Evolutionary conservation across 2,888 invertebrate species (phyloP).

Genomic region (Molorchus minor): DNA sequence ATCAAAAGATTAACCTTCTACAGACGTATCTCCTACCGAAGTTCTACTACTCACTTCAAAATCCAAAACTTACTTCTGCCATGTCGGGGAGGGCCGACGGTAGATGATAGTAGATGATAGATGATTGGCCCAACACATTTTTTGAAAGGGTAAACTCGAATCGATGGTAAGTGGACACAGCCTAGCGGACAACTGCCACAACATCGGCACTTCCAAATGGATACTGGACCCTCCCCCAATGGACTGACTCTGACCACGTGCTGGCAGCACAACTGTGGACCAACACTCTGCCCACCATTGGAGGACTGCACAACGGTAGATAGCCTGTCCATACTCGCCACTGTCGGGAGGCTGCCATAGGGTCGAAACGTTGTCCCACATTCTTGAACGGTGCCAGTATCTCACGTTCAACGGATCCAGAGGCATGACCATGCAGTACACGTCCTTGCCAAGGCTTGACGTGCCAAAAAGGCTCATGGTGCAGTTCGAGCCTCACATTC

Average conservation of each 20-base stretch:
- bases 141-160: not conserved
- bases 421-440: constrained; percentile 28
- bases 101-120: too few relatives aligned
- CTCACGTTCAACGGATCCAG: constrained; percentile 19
- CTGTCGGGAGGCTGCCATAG: constrained; percentile 21
- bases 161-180: constrained; percentile 9
- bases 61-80: too few relatives aligned
- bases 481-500: constrained; percentile 42
- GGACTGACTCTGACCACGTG: constrained; percentile 30
- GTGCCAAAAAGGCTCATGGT: constrained; percentile 5
- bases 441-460: constrained; percentile 14
- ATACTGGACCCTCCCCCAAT: too few relatives aligned
- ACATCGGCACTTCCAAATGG: constrained; percentile 11
- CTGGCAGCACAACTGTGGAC: constrained; percentile 28
- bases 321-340: not conserved
- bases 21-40: not conserved
- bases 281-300: constrained; percentile 30
- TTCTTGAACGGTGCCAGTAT: constrained; percentile 33
- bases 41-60: not conserved
- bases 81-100: too few relatives aligned
- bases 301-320: constrained; percentile 20
- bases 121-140: not conserved
- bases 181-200: constrained; percentile 5
- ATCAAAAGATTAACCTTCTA: not conserved
- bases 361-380: constrained; percentile 26